Evolutionary conservation across 2,797 vertebrate species (phyloP).

Genomic region (Enteromius viviparus): DNA sequence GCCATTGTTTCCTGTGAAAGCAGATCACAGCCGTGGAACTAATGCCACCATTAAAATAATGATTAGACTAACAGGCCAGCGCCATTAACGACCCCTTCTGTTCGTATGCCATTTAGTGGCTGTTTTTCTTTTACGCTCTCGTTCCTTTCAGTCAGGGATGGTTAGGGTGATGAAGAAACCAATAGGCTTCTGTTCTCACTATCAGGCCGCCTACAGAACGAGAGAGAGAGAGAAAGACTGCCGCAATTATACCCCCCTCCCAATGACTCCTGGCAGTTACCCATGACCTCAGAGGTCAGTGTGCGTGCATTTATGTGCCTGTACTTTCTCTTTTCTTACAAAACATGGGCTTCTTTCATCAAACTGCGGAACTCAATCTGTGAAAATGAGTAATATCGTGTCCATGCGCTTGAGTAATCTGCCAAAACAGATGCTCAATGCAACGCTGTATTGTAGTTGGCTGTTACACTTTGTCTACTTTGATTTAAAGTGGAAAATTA

Average conservation of each 20-base stretch:
- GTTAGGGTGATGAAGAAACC: conserved; percentile 53
- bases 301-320: background rate
- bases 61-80: conserved; percentile 76
- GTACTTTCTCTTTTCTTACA: conserved; percentile 13
- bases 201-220: conserved; percentile 11
- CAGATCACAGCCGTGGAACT: conserved; percentile 75
- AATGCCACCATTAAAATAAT: conserved; percentile 82
- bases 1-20: conserved; percentile 67
- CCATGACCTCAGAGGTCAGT: conserved; percentile 21
- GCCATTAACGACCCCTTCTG: conserved; percentile 54
- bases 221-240: conserved; percentile 2
- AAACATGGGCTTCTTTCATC: background rate
- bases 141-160: conserved; percentile 66
- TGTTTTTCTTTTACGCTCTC: conserved; percentile 54
- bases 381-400: background rate
- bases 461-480: conserved; percentile 16
- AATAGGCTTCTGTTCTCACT: conserved; percentile 66
- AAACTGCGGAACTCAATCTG: background rate
- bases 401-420: conserved; percentile 1
- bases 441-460: conserved; percentile 17
- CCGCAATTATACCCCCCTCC: conserved; percentile 22
- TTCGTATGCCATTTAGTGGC: conserved; percentile 40
- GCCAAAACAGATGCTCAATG: conserved; percentile 1
- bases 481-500: conserved; percentile 20
- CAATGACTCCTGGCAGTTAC: conserved; percentile 25